Conservation (phyloP, 2,113 vertebrate species). For the Gyps fulvus region DNA sequence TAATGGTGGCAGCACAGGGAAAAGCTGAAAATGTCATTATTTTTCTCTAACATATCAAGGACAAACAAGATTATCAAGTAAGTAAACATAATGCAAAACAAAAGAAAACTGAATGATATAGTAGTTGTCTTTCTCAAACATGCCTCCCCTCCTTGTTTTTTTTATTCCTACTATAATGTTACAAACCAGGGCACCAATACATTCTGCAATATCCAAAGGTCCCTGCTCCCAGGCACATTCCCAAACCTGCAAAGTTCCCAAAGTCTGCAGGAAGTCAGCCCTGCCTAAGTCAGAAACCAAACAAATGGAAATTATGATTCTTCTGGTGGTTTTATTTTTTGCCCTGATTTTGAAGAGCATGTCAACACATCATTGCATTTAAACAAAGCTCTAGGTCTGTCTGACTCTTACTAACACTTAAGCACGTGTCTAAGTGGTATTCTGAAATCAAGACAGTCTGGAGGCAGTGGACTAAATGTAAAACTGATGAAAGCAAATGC, state of each 20-base stretch:
- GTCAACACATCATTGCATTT: neutral
- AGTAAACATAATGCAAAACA: neutral
- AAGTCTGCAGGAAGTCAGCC: neutral
- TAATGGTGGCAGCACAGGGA: neutral
- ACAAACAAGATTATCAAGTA: neutral
- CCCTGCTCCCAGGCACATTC: neutral
- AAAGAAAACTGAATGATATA: neutral
- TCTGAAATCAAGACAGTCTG: neutral
- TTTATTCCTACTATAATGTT: neutral
- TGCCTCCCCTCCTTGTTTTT: accelerated
- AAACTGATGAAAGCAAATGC: neutral
- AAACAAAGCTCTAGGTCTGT: neutral
- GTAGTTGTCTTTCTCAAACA: neutral
- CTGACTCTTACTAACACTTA: neutral
- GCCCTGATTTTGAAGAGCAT: neutral
- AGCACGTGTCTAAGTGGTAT: neutral
- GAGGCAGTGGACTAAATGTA: neutral
- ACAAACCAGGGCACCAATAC: neutral
- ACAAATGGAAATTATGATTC: neutral
- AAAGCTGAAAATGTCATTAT: neutral
- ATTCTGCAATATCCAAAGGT: accelerated
- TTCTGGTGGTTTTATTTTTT: neutral
- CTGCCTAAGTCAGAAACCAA: neutral
- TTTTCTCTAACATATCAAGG: neutral
- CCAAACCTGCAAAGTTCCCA: neutral